Evolutionary conservation across 2,888 invertebrate species (phyloP), one percentile per base, ranked within the genome.

Genomic region (Pilophorus perplexus): DNA sequence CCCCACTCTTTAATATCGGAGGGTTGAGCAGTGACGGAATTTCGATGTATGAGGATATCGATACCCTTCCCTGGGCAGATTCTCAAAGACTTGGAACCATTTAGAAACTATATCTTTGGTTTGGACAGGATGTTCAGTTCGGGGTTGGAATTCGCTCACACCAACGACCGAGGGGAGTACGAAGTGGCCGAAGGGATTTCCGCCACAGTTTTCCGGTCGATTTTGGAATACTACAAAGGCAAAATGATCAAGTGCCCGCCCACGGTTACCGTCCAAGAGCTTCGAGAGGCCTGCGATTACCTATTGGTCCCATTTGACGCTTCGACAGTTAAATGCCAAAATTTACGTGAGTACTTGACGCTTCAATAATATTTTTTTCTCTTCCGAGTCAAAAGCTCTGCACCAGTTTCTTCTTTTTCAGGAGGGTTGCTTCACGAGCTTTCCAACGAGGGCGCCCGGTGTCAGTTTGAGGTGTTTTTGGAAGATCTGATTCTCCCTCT

Each of bases 231-330:
- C 78, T 98, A 97, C 79, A 87, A 91, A 69, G 89, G 88, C 16
- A 95, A 95, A 2, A 81, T 89, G 33, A 93, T 98, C 71, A 85
- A 91, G 37, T 99, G 98, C 75, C 99, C 99, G 0, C 93, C 95
- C 0, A 90, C 93, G 0, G 93, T 99, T 0, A 89, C 94, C 0
- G 95, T 99, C 40, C 93, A 94, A 74, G 99, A 99, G 78, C 78
- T 99, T 71, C 82, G 97, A 69, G 99, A 99, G 79, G 98, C 99
- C 18, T 99, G 99, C 76, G 99, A 99, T 78, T 99, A 99, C 78
- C 82, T 99, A 65, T 83, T 99, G 44, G 90, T 99, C 75, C 99
- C 99, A 12, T 99, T 99, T 76, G 95, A 96, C 80, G 93, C 97
- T 8, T 87, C 85, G 72, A 96, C 95, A 44, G 90, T 99, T 62